Conservation (phyloP, 2,888 invertebrate genomes). For the Tipula unca region DNA sequence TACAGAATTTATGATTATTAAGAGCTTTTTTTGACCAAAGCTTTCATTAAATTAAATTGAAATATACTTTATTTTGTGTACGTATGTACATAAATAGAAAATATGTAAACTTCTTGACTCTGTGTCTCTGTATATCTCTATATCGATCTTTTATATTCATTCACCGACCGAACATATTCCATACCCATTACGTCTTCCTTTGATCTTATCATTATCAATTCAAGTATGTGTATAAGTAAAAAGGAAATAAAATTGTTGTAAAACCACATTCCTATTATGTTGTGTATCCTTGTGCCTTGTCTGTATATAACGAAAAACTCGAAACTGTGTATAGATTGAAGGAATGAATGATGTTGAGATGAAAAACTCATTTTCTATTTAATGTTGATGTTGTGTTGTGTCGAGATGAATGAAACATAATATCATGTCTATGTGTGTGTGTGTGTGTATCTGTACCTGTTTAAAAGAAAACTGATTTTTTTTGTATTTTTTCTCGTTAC, state of each 20-base stretch:
- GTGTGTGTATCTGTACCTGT: background rate
- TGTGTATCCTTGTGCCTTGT: background rate
- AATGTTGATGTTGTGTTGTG: background rate
- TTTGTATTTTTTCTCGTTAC: slow-evolving; percentile 37
- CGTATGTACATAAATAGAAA: background rate
- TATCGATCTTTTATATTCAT: background rate
- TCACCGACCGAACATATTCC: background rate
- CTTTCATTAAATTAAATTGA: background rate
- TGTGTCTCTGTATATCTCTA: background rate
- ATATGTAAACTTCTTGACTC: background rate
- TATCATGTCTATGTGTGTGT: background rate
- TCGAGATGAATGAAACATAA: background rate
- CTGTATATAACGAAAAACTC: background rate
- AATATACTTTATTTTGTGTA: background rate
- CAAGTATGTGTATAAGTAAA: background rate
- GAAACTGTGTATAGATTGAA: background rate
- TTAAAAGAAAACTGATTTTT: background rate
- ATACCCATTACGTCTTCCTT: background rate
- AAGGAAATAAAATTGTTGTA: background rate
- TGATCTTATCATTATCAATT: background rate
- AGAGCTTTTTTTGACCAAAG: background rate
- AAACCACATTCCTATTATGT: background rate
- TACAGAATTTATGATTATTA: background rate
- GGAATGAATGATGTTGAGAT: background rate
- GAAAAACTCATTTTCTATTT: background rate